These are phyloP conservation scores for Tetrax tetrax DNA, from an alignment of 2,113 vertebrate species.

Conservation along the genomic window DNA sequence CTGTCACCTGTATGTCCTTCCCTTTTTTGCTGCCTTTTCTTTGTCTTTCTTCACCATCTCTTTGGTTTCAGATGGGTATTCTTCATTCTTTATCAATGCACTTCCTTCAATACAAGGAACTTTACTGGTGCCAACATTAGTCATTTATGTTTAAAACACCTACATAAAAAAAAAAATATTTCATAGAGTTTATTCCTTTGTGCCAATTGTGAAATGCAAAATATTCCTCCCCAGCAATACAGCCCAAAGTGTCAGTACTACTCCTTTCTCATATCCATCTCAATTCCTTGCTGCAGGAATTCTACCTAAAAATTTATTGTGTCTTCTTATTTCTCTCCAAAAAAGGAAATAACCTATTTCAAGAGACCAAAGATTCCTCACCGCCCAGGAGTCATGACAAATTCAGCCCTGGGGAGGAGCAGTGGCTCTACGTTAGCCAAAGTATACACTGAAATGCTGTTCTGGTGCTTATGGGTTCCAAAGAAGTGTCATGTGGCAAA, in stretches of 20 bases:
- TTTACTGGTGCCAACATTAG: not conserved
- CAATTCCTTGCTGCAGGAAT: not conserved
- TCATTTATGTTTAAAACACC: not conserved
- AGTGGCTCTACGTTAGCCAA: not conserved
- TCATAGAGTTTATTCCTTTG: not conserved
- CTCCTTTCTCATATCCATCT: not conserved
- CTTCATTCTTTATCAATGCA: not conserved
- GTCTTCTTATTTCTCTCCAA: not conserved
- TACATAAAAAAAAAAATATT: not conserved
- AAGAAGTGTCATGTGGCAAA: slow-evolving; percentile 48
- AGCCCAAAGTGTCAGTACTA: not conserved
- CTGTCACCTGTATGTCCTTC: not conserved
- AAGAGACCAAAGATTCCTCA: slow-evolving; percentile 38
- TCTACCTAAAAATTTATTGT: slow-evolving; percentile 1
- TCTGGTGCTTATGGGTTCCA: slow-evolving; percentile 38
- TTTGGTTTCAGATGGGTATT: not conserved
- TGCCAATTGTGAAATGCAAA: not conserved
- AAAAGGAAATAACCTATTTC: slow-evolving; percentile 43
- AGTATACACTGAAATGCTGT: slow-evolving; percentile 50
- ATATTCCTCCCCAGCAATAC: not conserved
- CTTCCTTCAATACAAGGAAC: not conserved
- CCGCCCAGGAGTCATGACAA: slow-evolving; percentile 14
- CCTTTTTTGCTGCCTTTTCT: not conserved
- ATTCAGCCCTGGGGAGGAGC: slow-evolving; percentile 48
- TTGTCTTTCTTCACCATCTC: not conserved